Evolutionary conservation across 1,140 invertebrate species (phyloP), one percentile per base, ranked within the genome.

Genomic region (Mylabris phalerata): DNA sequence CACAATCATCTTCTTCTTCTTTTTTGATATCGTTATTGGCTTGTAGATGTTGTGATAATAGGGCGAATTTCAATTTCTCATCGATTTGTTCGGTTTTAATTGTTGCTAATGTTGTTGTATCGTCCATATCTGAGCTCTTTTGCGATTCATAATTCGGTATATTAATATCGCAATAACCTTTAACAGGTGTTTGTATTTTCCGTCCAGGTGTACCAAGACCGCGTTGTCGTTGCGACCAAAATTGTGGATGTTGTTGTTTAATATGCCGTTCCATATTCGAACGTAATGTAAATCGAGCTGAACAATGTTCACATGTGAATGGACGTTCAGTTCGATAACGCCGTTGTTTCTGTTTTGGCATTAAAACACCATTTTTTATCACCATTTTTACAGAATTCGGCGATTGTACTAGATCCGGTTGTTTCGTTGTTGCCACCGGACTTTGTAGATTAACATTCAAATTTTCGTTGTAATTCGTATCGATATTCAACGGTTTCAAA

Each of bases 181-280:
- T 60, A 70, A 67, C 13, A 64, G 38, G 32, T 32, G 32, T 39
- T 45, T 68, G 67, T 27, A 55, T 75, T 66, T 80, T 75, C 9
- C 80, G 74, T 41, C 77, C 67, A 2, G 77, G 77, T 9, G 76
- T 79, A 11, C 76, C 74, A 19, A 71, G 76, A 44, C 60, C 79
- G 57, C 84, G 77, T 60, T 89, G 86, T 45, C 88, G 76, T 55
- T 90, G 86, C 47, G 85, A 88, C 88, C 91, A 94, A 62, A 83
- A 85, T 49, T 92, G 87, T 0, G 92, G 92, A 78, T 95, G 93
- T 66, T 95, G 92, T 65, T 94, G 91, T 70, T 95, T 95, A 0
- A 95, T 89, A 60, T 96, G 93, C 1, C 92, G 77, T 73, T 95
- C 92, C 91, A 95, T 95, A 67, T 95, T 95, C 5, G 91, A 93